phyloP scores from a whole-genome alignment of 2,888 invertebrate genomes.

The Dendrolimus pini region DNA sequence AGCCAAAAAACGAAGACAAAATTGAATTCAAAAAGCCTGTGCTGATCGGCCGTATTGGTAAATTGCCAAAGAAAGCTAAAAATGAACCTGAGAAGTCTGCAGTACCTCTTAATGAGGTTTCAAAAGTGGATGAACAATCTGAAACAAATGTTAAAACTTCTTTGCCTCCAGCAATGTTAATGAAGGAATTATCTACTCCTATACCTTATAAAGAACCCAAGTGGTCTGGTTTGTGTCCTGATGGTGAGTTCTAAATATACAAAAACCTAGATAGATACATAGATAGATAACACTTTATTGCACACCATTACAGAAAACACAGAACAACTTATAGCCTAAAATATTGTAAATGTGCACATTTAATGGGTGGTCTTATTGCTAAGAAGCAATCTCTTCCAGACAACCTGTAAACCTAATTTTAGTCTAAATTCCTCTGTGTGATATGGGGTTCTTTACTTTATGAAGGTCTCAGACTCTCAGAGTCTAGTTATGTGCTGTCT shows the following conservation, averaged over 20 bases:
- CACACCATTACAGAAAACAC: too few relatives aligned
- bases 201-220: conserved; percentile 86
- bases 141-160: conserved; percentile 28
- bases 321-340: too few relatives aligned
- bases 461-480: too few relatives aligned
- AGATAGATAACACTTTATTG: too few relatives aligned
- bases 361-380: too few relatives aligned
- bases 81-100: conserved; percentile 23
- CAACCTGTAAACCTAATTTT: too few relatives aligned
- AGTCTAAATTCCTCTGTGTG: too few relatives aligned
- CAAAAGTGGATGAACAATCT: conserved; percentile 16
- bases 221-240: conserved; percentile 85
- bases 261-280: too few relatives aligned
- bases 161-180: conserved; percentile 39
- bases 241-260: conserved; percentile 28
- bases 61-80: conserved; percentile 63
- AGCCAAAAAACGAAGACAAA: conserved; percentile 23
- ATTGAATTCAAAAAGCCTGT: conserved; percentile 74
- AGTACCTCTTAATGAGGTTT: conserved; percentile 14
- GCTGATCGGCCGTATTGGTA: conserved; percentile 68
- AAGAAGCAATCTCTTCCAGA: too few relatives aligned
- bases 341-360: too few relatives aligned
- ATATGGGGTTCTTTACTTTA: too few relatives aligned
- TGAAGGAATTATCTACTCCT: conserved; percentile 53
- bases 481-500: too few relatives aligned